A percentile compares a stretch with the other conserved stretches of the same genome.
Conservation (phyloP, 1,140 invertebrate genomes). For the Drosophila malerkotliana region DNA sequence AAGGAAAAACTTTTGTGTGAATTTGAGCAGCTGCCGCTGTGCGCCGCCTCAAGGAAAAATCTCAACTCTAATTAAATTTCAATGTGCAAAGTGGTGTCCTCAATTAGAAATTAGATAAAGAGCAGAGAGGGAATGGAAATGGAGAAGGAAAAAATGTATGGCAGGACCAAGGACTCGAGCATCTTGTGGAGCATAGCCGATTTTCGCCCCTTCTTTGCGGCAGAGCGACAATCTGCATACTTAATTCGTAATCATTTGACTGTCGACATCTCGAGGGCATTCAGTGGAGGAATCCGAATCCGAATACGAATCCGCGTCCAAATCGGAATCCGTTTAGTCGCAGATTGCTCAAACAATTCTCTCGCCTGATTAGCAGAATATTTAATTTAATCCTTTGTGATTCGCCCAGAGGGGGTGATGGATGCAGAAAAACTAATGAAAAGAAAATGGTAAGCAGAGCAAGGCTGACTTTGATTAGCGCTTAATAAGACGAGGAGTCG, state of each 20-base stretch:
- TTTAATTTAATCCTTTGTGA: slow-evolving; percentile 67
- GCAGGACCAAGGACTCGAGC: neutral
- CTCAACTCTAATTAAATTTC: slow-evolving; percentile 56
- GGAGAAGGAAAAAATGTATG: slow-evolving; percentile 1
- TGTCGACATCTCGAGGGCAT: slow-evolving; percentile 51
- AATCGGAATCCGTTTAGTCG: slow-evolving; percentile 42
- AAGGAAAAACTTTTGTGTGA: slow-evolving; percentile 46
- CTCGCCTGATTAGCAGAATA: slow-evolving; percentile 58
- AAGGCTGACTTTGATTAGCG: slow-evolving; percentile 51
- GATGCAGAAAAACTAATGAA: slow-evolving; percentile 22
- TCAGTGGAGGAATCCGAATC: slow-evolving; percentile 17
- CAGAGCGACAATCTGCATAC: slow-evolving; percentile 49
- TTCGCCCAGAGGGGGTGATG: neutral
- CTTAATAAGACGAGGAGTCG: slow-evolving; percentile 47
- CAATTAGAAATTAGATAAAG: slow-evolving; percentile 54
- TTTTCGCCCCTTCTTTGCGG: slow-evolving; percentile 20
- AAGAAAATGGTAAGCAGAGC: slow-evolving; percentile 41
- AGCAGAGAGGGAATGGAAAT: neutral
- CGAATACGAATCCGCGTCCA: slow-evolving; percentile 15
- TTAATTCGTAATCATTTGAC: slow-evolving; percentile 63
- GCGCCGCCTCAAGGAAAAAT: slow-evolving; percentile 38
- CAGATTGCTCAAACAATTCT: slow-evolving; percentile 49
- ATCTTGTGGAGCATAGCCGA: neutral
- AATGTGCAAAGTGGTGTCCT: slow-evolving; percentile 56
- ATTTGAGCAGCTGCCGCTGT: slow-evolving; percentile 32